A percentile compares a stretch with the other conserved stretches of the same genome.
phyloP scores from a whole-genome alignment of 2,888 invertebrate genomes.

The Coelinius sp. region DNA sequence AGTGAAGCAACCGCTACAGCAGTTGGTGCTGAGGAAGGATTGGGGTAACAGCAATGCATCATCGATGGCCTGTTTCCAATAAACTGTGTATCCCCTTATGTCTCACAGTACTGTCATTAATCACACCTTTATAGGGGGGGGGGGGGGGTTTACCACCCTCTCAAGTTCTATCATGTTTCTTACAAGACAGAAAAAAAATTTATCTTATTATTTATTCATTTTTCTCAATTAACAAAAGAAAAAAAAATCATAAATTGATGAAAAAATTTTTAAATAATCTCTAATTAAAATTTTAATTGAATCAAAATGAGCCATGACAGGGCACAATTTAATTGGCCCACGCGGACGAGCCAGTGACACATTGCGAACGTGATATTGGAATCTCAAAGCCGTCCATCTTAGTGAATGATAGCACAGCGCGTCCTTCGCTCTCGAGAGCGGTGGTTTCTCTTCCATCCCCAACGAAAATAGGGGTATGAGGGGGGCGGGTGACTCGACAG shows the following conservation, averaged over 20 bases:
- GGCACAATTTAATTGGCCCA: conserved; percentile 46
- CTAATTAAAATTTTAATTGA: conserved; percentile 36
- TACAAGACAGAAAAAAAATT: too few species aligned
- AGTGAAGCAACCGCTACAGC: conserved; percentile 15
- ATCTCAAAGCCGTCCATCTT: conserved; percentile 49
- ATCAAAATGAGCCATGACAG: conserved; percentile 2
- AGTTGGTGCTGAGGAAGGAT: conserved; percentile 22
- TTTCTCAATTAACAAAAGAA: too few species aligned
- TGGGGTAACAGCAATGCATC: conserved; percentile 52
- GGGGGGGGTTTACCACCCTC: too few species aligned
- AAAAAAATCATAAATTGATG: too few species aligned
- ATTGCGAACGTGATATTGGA: conserved; percentile 52
- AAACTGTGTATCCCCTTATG: conserved; percentile 55
- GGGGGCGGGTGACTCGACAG: conserved; percentile 37
- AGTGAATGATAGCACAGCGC: conserved; percentile 50
- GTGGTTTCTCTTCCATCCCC: conserved; percentile 24
- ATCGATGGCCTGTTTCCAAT: conserved; percentile 59
- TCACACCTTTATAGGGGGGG: conserved; percentile 48
- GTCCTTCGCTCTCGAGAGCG: conserved; percentile 45
- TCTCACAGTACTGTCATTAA: conserved; percentile 51
- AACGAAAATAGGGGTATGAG: conserved; percentile 17
- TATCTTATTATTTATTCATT: too few species aligned
- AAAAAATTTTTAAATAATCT: too few species aligned
- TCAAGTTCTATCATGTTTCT: too few species aligned
- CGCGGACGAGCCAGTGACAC: conserved; percentile 41